These are phyloP conservation scores for Xenops minutus DNA, from an alignment of 2,797 vertebrate genomes.

Conservation along the genomic window DNA sequence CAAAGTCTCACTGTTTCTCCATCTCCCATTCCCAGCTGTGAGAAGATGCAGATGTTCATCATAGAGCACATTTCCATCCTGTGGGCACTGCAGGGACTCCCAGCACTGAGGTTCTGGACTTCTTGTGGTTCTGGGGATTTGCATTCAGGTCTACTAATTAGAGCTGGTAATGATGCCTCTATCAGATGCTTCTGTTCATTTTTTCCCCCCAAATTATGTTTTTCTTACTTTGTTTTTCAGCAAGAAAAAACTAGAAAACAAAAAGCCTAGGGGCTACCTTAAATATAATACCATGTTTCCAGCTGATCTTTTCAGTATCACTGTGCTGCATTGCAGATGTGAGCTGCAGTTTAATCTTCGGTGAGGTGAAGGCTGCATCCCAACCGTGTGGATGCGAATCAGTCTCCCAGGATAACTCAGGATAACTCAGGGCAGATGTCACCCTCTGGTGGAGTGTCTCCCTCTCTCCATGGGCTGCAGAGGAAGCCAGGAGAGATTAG, in stretches of 20 bases:
- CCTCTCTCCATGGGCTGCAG: neutral
- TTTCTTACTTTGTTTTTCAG: neutral
- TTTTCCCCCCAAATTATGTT: neutral
- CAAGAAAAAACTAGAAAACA: neutral
- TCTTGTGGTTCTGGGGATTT: accelerated
- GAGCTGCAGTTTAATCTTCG: neutral
- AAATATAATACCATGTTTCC: neutral
- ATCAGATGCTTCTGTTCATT: neutral
- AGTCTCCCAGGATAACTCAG: neutral
- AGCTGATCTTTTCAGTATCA: neutral
- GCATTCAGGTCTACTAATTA: neutral
- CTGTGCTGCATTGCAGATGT: neutral
- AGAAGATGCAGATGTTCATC: neutral
- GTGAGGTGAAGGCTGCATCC: accelerated
- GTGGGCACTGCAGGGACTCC: neutral
- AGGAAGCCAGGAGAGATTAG: neutral
- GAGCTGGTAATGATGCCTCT: neutral
- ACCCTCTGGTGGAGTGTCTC: constrained; percentile 22
- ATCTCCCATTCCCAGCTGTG: neutral
- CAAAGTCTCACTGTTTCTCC: neutral
- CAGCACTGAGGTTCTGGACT: neutral
- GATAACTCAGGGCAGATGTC: neutral
- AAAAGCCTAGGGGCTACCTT: neutral
- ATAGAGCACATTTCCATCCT: accelerated
- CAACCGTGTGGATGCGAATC: accelerated